Evolutionary conservation across 2,797 vertebrate species (phyloP).

Genomic region (Iguana delicatissima): DNA sequence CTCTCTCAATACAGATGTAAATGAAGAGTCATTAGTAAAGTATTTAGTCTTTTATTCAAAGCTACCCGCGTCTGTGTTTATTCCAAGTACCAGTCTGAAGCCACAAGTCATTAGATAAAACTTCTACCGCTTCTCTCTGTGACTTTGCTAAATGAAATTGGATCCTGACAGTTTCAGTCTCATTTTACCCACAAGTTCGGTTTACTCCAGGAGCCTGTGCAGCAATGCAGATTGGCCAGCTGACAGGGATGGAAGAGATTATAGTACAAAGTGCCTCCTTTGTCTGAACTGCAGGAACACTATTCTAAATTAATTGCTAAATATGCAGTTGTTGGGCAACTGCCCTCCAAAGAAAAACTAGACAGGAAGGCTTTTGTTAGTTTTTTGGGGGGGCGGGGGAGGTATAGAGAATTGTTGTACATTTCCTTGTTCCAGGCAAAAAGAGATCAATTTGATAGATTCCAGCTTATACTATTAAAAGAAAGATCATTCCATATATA

Average conservation of each 20-base stretch:
- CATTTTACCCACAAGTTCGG: too few relatives aligned
- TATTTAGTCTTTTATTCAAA: too few relatives aligned
- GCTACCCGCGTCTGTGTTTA: too few relatives aligned
- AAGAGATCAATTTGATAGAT: conserved; percentile 61
- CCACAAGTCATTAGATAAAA: too few relatives aligned
- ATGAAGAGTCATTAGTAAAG: too few relatives aligned
- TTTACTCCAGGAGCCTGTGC: background rate
- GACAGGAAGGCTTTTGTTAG: conserved; percentile 76
- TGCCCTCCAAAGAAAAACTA: conserved; percentile 26
- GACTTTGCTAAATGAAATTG: too few relatives aligned
- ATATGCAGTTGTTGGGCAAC: conserved; percentile 46
- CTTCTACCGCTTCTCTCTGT: too few relatives aligned
- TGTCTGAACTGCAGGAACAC: conserved; percentile 3
- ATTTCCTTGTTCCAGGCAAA: conserved; percentile 61
- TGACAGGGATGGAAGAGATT: background rate
- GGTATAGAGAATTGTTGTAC: conserved; percentile 37
- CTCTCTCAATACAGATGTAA: too few relatives aligned
- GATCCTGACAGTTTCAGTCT: too few relatives aligned
- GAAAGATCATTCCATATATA: conserved; percentile 31
- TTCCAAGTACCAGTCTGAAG: too few relatives aligned
- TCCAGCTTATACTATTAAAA: conserved; percentile 32
- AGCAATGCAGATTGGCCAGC: background rate
- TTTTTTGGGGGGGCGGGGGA: too few relatives aligned
- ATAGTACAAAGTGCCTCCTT: background rate
- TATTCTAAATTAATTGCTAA: conserved; percentile 30